Conservation (phyloP, 2,797 vertebrate species). For the Melanitta fusca region DNA sequence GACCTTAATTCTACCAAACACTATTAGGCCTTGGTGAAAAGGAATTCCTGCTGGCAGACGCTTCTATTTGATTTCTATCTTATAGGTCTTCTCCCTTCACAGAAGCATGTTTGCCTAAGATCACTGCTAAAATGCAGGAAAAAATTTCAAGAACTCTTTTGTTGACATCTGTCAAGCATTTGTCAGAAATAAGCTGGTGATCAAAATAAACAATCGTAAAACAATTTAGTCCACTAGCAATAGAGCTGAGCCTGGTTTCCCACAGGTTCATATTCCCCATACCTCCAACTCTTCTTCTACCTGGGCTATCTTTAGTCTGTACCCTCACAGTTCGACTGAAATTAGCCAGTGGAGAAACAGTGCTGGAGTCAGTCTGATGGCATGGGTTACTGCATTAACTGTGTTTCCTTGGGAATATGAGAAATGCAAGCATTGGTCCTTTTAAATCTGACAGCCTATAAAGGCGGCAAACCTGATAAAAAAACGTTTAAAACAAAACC, state of each 20-base stretch:
- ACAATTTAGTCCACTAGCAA: too few species aligned
- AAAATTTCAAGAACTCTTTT: neutral
- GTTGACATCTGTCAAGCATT: neutral
- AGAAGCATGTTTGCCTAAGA: neutral
- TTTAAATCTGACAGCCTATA: neutral
- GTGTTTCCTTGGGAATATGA: neutral
- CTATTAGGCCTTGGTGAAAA: neutral
- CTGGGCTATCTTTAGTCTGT: rapidly evolving
- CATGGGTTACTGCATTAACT: neutral
- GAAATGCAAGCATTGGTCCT: neutral
- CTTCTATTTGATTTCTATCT: neutral
- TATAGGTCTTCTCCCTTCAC: neutral
- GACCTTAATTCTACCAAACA: neutral
- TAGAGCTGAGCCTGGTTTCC: neutral
- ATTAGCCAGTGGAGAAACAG: neutral
- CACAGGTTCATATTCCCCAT: neutral
- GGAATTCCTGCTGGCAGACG: neutral
- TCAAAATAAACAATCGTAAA: neutral
- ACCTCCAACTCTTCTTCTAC: too few species aligned
- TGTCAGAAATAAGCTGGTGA: too few species aligned
- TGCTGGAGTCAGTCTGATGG: neutral
- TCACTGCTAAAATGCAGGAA: neutral
- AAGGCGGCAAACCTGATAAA: neutral
- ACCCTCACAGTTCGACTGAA: neutral
- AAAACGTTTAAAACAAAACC: neutral